Evolutionary conservation across 2,888 invertebrate genomes (phyloP), one percentile per base, ranked within the genome.

Genomic region (Arctia plantaginis): DNA sequence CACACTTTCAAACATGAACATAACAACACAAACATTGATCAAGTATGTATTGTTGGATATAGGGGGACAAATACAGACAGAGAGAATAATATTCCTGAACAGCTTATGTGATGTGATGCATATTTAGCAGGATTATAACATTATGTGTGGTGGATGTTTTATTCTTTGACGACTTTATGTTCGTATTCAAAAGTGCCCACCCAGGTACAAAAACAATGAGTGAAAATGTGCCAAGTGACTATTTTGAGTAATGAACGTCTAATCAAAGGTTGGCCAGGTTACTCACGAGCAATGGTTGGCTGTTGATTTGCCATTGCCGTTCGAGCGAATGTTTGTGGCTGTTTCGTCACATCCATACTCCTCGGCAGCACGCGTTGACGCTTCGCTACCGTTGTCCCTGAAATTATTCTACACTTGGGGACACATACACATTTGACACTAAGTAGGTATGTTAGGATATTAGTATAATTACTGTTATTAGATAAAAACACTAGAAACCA

Each of bases 361-460:
- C 81, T 94, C 96, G 20, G 94, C 95, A 64, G 93, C 87, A 33
- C 94, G 91, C 65, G 96, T 96, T 27, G 96, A 95, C 62, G 96
- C 95, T 83, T 95, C 96, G 89, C 96, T 96, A 89, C 94, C 95
- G 91, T 95, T 95, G 91, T 96, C 96, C 86, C 96, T 96, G 94
- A 84, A 95, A 94, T 86, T 82, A 87, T 78, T 84, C 81, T 86
- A 78, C 76, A 83, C 74, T 86, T 87, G 82, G 87, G 87, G 83
- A 86, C 85, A 84, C 74, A 77, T 67, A 77, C 77, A 75, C 55
- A 20, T 74, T 18, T 39, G 74, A 73, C 77, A 51, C 72, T 18
- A 69, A 35, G 64, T 68, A 69, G 39, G 33, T 27, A 27, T 35
- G 23, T n/a, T 55, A 66, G 59, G 69, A 30, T 30, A 72, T 18